These are phyloP conservation scores for Hystrix brachyura DNA, from an alignment of 2,113 vertebrate genomes.

Conservation along the genomic window DNA sequence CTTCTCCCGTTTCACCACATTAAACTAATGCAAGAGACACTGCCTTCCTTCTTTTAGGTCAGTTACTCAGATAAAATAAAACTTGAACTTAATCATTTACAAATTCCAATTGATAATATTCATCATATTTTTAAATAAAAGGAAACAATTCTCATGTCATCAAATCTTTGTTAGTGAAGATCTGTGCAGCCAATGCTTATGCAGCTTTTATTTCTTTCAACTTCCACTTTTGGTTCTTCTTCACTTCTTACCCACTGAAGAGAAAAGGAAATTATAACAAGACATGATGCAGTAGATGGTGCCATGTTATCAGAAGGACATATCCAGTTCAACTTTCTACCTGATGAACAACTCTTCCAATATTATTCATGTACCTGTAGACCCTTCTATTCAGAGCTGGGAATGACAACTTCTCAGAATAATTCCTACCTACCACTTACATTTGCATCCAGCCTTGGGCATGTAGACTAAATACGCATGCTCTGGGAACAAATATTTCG, in stretches of 20 bases:
- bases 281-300: not conserved
- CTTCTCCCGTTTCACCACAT: not conserved
- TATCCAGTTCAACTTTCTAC: not conserved
- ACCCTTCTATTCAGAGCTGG: not conserved
- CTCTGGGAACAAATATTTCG: not conserved
- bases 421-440: not conserved
- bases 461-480: not conserved
- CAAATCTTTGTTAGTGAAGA: not conserved
- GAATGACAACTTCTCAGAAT: not conserved
- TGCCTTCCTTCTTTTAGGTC: conserved; percentile 15
- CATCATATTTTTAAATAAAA: not conserved
- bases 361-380: not conserved
- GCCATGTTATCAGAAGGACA: not conserved
- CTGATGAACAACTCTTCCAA: not conserved
- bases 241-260: not conserved
- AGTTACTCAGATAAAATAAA: conserved; percentile 36
- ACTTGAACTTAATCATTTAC: conserved; percentile 9
- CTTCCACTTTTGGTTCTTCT: not conserved
- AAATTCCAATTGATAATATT: not conserved
- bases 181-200: not conserved
- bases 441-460: not conserved
- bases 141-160: not conserved
- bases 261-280: not conserved
- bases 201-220: not conserved
- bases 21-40: not conserved